phyloP scores from a whole-genome alignment of 2,113 vertebrate species.

The Mesocricetus auratus region DNA sequence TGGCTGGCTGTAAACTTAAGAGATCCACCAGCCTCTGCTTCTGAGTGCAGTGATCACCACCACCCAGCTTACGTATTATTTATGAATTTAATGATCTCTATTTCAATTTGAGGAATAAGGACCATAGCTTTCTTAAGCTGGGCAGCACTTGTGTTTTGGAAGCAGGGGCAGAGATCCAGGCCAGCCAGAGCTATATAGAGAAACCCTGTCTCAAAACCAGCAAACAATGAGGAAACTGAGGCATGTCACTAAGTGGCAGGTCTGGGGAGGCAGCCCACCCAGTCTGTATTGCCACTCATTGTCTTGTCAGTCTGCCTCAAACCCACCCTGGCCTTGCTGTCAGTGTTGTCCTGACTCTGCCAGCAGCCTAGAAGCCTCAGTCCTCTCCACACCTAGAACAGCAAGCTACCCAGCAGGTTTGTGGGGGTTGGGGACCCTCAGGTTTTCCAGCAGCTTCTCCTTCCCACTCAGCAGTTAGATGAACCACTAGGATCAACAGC shows the following conservation, averaged over 20 bases:
- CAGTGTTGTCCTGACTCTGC: background rate
- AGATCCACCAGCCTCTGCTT: background rate
- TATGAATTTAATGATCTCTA: background rate
- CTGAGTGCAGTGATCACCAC: background rate
- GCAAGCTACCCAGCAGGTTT: constrained; percentile 87
- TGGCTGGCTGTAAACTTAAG: no score
- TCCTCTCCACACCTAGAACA: constrained; percentile 88
- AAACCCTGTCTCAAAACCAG: background rate
- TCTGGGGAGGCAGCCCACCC: background rate
- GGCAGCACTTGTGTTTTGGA: background rate
- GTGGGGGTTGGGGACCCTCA: background rate
- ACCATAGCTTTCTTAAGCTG: background rate
- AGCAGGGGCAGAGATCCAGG: background rate
- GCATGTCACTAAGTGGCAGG: background rate
- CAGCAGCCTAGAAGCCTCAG: constrained; percentile 54
- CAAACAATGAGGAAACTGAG: background rate
- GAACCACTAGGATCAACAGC: constrained; percentile 90
- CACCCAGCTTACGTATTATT: background rate
- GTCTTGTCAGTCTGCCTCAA: background rate
- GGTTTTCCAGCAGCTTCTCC: background rate
- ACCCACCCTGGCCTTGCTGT: background rate
- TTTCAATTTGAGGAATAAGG: background rate
- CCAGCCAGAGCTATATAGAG: background rate
- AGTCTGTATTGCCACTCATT: background rate
- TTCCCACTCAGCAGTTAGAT: constrained; percentile 85